These are phyloP conservation scores for Callosobruchus maculatus DNA, from an alignment of 2,888 invertebrate genomes.

Conservation along the genomic window DNA sequence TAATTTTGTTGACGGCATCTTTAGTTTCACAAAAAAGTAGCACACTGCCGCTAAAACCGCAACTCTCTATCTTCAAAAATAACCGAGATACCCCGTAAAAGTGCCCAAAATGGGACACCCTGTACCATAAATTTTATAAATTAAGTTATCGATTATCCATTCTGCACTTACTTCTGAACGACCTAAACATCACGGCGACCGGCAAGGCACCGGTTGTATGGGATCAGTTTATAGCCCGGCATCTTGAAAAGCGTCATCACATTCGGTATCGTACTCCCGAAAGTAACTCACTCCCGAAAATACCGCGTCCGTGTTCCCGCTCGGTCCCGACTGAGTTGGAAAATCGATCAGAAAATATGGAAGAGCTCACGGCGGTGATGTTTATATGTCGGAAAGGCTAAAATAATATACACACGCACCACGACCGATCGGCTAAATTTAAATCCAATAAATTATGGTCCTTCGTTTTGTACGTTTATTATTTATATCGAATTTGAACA, in stretches of 20 bases:
- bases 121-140: too few species aligned
- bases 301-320: background rate
- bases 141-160: too few species aligned
- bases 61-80: too few species aligned
- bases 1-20: too few species aligned
- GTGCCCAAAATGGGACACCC: too few species aligned
- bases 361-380: slow-evolving; percentile 16
- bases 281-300: background rate
- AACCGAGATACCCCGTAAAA: too few species aligned
- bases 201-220: background rate
- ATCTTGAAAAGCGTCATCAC: background rate
- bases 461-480: slow-evolving; percentile 2
- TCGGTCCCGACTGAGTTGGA: background rate
- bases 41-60: too few species aligned
- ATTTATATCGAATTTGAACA: background rate
- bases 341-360: slow-evolving; percentile 1
- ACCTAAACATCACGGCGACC: background rate
- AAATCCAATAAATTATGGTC: slow-evolving; percentile 14
- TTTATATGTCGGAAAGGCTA: slow-evolving; percentile 23
- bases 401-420: slow-evolving; percentile 30
- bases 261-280: background rate
- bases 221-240: background rate
- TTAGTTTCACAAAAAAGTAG: too few species aligned
- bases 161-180: background rate
- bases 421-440: slow-evolving; percentile 8